phyloP scores from a whole-genome alignment of 2,797 vertebrate genomes.

The Enteromius paludinosus region DNA sequence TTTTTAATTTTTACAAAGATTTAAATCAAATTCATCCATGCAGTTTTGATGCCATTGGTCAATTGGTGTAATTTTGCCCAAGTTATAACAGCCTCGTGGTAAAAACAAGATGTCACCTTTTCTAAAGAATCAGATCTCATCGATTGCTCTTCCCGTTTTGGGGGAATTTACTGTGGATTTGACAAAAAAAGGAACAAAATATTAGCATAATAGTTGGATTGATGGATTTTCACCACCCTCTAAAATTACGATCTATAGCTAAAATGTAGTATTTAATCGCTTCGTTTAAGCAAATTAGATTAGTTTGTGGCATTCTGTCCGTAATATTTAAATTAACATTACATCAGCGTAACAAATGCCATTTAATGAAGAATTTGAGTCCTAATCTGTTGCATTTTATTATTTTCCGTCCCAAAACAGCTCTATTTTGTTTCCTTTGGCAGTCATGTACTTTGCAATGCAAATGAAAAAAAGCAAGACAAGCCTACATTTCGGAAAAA shows the following conservation, averaged over 20 bases:
- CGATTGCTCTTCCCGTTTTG: background rate
- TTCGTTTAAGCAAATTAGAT: background rate
- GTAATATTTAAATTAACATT: background rate
- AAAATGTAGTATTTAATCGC: background rate
- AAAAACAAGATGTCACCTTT: background rate
- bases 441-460: background rate
- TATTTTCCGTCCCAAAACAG: background rate
- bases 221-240: background rate
- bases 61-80: background rate
- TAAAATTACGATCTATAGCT: background rate
- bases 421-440: background rate
- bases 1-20: constrained; percentile 26
- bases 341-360: background rate
- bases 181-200: background rate
- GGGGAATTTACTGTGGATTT: background rate
- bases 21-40: background rate
- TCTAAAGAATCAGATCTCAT: background rate
- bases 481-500: background rate
- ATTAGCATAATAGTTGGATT: background rate
- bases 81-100: background rate
- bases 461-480: constrained; percentile 1
- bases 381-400: background rate
- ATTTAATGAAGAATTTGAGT: background rate
- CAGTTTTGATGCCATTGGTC: background rate
- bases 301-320: background rate